Evolutionary conservation across 1,140 invertebrate genomes (phyloP), one percentile per base, ranked within the genome.

Genomic region (Megalopta genalis): DNA sequence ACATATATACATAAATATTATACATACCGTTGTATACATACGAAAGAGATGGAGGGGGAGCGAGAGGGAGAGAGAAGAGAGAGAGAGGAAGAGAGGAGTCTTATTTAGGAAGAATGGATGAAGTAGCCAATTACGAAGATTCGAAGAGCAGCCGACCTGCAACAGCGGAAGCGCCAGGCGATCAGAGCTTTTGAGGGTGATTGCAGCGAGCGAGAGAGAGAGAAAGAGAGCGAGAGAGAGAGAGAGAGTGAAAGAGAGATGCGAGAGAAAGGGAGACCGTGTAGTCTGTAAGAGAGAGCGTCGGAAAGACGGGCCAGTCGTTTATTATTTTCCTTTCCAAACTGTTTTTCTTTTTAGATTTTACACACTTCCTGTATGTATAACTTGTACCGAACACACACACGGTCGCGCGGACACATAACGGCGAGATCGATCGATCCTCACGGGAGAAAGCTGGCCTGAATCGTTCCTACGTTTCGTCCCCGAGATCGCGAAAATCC

Each of bases 271-370:
- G 42, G 75, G 27, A 67, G 71, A 65, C 16, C 23, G 72, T 66
- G 21, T 54, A 72, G 78, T 42, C 54, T 54, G 18, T 80, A 74
- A 76, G 46, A 16, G 46, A 16, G 57, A 85, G 59, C 52, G 69
- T 72, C 83, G 67, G 85, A 68, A 62, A 70, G 71, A 85, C 74
- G 83, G 84, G 84, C 83, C 84, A 85, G 83, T 84, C 65, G 81
- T 78, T 46, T n/a, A 21, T 62, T 14, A 76, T 81, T 60, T 42
- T 66, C 14, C n/a, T 76, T 60, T 66, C n/a, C 1, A 7, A 46
- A 46, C 5, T 12, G 14, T n/a, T 62, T 62, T 77, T 59, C 32
- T 60, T 63, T 27, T 68, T 77, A 80, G 71, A 80, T 81, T 84
- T 81, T 84, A 73, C 59, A 81, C 69, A 68, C 64, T 52, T 52